Base-by-base conservation (phyloP, 2,113 vertebrate genomes). In the Bujurquina vittata region DNA sequence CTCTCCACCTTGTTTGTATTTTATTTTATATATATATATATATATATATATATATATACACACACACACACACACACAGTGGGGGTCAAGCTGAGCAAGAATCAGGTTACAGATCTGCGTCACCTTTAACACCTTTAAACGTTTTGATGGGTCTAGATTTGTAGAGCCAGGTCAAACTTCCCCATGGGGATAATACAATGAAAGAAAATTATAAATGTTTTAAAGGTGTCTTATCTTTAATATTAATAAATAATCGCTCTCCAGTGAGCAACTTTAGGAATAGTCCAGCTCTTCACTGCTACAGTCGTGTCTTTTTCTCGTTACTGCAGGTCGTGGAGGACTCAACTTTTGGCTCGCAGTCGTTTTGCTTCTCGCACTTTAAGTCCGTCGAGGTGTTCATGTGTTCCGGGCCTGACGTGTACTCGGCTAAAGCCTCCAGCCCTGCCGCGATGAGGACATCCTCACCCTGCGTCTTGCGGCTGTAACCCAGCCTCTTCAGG, bases 401-500 rank as follows among this genome's bases (percentile, higher is more conserved):
- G 10, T 31, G 65, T 52, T 31, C 63, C 17, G 15, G 63, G 63
- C 63, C 22, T 7, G 65, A 49, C 26, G 63, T 26, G 63, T 46
- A 67, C 63, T 67, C 40, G 15, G 40, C 40, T 69, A 69, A 46
- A 4, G 40, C 63, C 18, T 69, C 40, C 40, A 69, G 40, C 23
- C 63, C 63, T 26, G 63, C 63, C 15, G 63, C 43, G 8, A 49
- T 49, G 40, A 69, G 40, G 40, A 49, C 23, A 23, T 69, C 65
- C 43, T 52, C 23, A 20, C 40, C 40, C 65, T 49, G 65, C 43
- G 23, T 69, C 23, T 29, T 69, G 43, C 65, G 23, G 10, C 65
- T 69, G 65, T 69, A 69, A 29, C 65, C 65, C 43, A 69, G 65
- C 43, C 65, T 67, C 63, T 49, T 49, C 23, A 72, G 8, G 65